Conservation (phyloP, 2,113 vertebrate genomes). For the Ranitomeya variabilis region DNA sequence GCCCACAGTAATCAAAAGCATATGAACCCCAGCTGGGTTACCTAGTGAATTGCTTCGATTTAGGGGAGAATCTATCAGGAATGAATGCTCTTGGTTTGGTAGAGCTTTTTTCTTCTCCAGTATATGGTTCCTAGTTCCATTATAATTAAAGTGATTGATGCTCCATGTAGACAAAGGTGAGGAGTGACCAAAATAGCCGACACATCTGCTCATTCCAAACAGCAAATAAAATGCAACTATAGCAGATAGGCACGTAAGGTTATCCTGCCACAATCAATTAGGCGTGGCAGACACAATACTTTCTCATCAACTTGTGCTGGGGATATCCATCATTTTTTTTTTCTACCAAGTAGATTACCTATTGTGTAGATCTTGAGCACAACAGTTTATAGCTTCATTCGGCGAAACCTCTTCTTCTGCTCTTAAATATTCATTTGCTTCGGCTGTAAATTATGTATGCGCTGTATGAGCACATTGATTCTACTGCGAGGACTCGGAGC, state of each 20-base stretch:
- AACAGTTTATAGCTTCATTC: conserved; percentile 30
- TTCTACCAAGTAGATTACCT: conserved; percentile 43
- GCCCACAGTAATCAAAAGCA: conserved; percentile 99
- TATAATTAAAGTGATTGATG: conserved; percentile 85
- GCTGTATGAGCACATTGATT: conserved; percentile 18
- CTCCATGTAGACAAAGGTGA: conserved; percentile 78
- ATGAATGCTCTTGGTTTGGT: conserved; percentile 88
- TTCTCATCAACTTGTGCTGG: conserved; percentile 47
- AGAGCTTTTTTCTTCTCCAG: conserved; percentile 86
- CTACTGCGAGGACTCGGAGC: not conserved
- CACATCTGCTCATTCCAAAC: conserved; percentile 71
- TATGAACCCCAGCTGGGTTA: conserved; percentile 99
- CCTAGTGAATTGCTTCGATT: conserved; percentile 96
- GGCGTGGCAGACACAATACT: conserved; percentile 60
- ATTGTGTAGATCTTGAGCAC: conserved; percentile 29
- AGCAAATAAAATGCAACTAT: conserved; percentile 63
- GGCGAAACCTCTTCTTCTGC: conserved; percentile 27
- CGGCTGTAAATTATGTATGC: conserved; percentile 42
- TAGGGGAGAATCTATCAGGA: conserved; percentile 96
- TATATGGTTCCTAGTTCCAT: conserved; percentile 76
- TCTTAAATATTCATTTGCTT: conserved; percentile 51
- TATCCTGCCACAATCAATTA: conserved; percentile 59
- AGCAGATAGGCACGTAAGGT: conserved; percentile 63
- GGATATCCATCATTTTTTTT: conserved; percentile 52
- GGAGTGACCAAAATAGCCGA: conserved; percentile 76